A percentile compares a stretch with the other conserved stretches of the same genome.
These are phyloP conservation scores for Diachasma alloeum DNA, from an alignment of 1,140 invertebrate genomes.

Conservation along the genomic window DNA sequence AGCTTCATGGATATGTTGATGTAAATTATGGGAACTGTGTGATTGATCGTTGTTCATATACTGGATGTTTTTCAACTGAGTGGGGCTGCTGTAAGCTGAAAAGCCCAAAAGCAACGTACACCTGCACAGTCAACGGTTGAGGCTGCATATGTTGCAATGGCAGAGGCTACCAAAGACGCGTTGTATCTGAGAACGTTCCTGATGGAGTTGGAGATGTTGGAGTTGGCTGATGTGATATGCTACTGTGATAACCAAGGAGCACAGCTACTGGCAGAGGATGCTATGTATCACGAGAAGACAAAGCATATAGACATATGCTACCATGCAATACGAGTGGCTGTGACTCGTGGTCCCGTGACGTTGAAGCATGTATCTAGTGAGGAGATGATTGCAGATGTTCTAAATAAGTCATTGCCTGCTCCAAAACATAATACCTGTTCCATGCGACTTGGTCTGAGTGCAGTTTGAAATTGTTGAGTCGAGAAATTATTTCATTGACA, in stretches of 20 bases:
- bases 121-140: conserved; percentile 45
- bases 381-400: conserved; percentile 25
- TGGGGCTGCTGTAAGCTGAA: neutral
- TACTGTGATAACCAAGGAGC: conserved; percentile 54
- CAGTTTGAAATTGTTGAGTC: neutral
- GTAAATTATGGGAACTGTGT: neutral
- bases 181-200: conserved; percentile 45
- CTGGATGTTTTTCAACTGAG: neutral
- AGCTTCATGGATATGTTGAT: neutral
- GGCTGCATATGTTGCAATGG: conserved; percentile 55
- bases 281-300: conserved; percentile 46
- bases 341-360: neutral
- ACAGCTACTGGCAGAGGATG: conserved; percentile 46
- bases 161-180: conserved; percentile 45
- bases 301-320: conserved; percentile 59
- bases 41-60: neutral
- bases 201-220: neutral
- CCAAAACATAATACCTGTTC: neutral
- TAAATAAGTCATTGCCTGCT: conserved; percentile 25
- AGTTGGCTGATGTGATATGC: neutral
- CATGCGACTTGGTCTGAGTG: neutral
- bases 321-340: conserved; percentile 39
- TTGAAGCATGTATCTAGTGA: conserved; percentile 23
- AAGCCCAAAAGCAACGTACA: neutral
- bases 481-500: neutral